Base-by-base conservation (phyloP, 2,797 vertebrate species). In the Lutjanus argentimaculatus region DNA sequence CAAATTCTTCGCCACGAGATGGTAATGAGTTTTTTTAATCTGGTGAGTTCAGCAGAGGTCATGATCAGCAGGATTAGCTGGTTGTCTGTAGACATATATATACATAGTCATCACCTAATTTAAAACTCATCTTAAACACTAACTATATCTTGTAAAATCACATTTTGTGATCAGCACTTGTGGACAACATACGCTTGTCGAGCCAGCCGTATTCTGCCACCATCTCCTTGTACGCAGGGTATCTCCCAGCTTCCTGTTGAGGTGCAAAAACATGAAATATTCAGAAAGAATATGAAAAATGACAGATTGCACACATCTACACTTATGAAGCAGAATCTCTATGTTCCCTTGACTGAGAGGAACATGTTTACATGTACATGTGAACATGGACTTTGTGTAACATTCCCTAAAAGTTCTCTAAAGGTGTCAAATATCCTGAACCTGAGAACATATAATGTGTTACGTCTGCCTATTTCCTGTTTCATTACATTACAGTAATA, bases 201-300 rank as follows among this genome's bases (percentile, higher is more conserved):
- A 99, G 96, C 98, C 98, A 99, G 91, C 98, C 98, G 85, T 99
- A 99, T 84, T 99, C 98, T 72, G 98, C 98, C 85, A 99, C 96
- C 97, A 99, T 96, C 94, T 99, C 98, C 92, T 99, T 99, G 94
- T 98, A 99, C 7, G 98, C 98, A 71, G 98, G 98, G 83, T 99
- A 99, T 86, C 98, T 95, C 69, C 98, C 98, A 0, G 96, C 97
- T 90, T 99, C 98, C 98, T 99, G 93, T 86, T 45, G 11, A 81
- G 74, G 22, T 10, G 36, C 56, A 75, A 52, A 58, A 42, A 73
- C 12, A 73, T 13, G 1, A 69, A 42, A 69, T 16, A 14, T 57
- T 72, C 3, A 85, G 16, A 1, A 76, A 30, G 7, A 76, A 68
- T 11, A 78, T 22, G 66, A 65, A 73, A 53, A 69, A 36, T 16